Conservation (phyloP, 2,113 vertebrate species). For the Thamnaconus septentrionalis region DNA sequence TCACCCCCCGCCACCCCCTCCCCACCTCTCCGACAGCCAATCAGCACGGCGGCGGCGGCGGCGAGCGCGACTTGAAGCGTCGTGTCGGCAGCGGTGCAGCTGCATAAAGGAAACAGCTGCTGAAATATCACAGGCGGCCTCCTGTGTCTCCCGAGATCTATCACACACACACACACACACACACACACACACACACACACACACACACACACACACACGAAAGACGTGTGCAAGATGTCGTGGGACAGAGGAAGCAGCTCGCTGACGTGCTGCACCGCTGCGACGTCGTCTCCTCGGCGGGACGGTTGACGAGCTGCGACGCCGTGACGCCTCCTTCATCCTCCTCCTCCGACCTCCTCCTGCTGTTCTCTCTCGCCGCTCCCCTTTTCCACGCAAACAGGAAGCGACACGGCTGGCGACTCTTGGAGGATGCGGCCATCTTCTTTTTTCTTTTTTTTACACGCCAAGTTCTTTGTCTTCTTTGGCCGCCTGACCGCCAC, state of each 20-base stretch:
- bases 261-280: conserved; percentile 37
- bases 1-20: conserved; percentile 35
- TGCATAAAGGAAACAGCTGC: conserved; percentile 76
- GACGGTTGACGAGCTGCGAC: conserved; percentile 19
- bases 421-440: not conserved
- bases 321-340: conserved; percentile 34
- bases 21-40: not conserved
- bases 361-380: too few relatives aligned
- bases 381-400: not conserved
- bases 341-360: not conserved
- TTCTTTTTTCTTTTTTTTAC: not conserved
- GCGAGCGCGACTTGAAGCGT: conserved; percentile 66
- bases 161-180: conserved; percentile 49
- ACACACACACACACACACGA: conserved; percentile 54
- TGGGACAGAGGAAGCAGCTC: conserved; percentile 47
- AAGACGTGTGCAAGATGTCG: conserved; percentile 73
- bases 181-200: conserved; percentile 63
- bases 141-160: conserved; percentile 55
- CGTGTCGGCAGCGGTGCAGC: conserved; percentile 66
- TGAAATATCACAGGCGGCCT: conserved; percentile 59
- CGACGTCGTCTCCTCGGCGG: conserved; percentile 25
- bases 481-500: too few relatives aligned
- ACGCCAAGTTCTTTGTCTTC: not conserved
- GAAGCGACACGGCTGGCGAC: conserved; percentile 4
- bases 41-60: conserved; percentile 32